Evolutionary conservation across 37 sponge, comb jelly and placozoan species (phyloP).

Genomic region (Ianthella basta): DNA sequence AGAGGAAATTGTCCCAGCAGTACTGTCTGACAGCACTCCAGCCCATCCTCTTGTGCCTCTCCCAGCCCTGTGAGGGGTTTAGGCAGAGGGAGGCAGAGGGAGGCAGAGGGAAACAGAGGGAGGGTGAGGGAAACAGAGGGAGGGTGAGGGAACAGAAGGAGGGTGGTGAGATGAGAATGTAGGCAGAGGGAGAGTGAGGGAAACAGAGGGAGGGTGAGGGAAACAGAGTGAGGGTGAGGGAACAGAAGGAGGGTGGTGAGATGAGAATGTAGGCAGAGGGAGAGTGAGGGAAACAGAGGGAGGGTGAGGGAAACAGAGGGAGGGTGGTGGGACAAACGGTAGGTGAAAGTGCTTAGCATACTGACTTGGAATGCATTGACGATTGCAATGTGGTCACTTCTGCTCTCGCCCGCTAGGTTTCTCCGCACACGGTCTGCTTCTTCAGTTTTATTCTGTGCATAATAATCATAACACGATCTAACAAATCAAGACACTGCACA

Average conservation of each 20-base stretch:
- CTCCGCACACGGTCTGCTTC: constrained; percentile 66
- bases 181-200: no score
- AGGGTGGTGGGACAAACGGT: no score
- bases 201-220: no score
- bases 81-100: no score
- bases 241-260: no score
- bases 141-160: no score
- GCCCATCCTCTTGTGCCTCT: not conserved
- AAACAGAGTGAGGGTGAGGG: no score
- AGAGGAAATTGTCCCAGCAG: constrained; percentile 83
- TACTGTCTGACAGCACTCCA: constrained; percentile 25
- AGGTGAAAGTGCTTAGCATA: not conserved
- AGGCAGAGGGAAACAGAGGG: no score
- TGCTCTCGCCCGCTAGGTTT: constrained; percentile 54
- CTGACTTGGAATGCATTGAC: constrained; percentile 70
- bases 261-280: no score
- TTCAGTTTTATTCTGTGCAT: constrained; percentile 65
- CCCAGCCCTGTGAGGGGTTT: constrained; percentile 57
- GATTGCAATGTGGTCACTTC: constrained; percentile 78
- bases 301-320: not conserved
- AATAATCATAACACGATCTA: constrained; percentile 9
- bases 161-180: no score
- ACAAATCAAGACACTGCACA: not conserved
- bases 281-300: not conserved
- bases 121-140: no score